phyloP scores from a whole-genome alignment of 2,888 invertebrate genomes.

The Rhingia campestris region DNA sequence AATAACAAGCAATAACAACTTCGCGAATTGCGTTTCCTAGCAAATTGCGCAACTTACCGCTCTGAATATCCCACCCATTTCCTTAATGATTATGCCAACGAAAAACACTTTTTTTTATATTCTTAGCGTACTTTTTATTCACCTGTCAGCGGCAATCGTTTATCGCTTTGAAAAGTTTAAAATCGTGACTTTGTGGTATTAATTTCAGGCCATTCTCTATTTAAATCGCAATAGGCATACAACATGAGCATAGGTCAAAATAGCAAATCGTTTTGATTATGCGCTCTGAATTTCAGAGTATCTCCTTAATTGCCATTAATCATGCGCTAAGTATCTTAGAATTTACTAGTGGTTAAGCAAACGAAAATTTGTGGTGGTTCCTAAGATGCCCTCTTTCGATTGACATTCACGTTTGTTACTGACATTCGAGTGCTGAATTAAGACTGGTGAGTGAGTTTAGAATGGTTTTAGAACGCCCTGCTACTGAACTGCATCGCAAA shows the following conservation, averaged over 20 bases:
- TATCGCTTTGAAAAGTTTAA: conserved; percentile 71
- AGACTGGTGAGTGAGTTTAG: not conserved
- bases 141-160: conserved; percentile 66
- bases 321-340: conserved; percentile 53
- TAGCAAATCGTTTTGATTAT: conserved; percentile 41
- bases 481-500: conserved; percentile 32
- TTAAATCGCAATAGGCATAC: conserved; percentile 25
- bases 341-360: conserved; percentile 4
- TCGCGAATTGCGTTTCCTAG: not conserved
- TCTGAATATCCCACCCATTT: conserved; percentile 41
- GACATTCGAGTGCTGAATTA: not conserved
- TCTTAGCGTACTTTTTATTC: conserved; percentile 42
- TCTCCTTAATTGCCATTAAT: conserved; percentile 66
- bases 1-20: not conserved
- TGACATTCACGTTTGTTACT: conserved; percentile 52
- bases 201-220: conserved; percentile 44
- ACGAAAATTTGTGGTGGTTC: not conserved
- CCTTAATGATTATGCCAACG: conserved; percentile 20
- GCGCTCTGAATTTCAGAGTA: conserved; percentile 64
- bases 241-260: conserved; percentile 56
- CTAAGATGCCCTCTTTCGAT: conserved; percentile 13
- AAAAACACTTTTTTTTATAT: not conserved
- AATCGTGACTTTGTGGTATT: conserved; percentile 62
- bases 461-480: conserved; percentile 28
- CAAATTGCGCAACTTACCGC: conserved; percentile 15